Percentiles rank a stretch among this genome's conserved stretches.
These are phyloP conservation scores for Ibidorhyncha struthersii DNA, from an alignment of 2,113 vertebrate species.

Conservation along the genomic window DNA sequence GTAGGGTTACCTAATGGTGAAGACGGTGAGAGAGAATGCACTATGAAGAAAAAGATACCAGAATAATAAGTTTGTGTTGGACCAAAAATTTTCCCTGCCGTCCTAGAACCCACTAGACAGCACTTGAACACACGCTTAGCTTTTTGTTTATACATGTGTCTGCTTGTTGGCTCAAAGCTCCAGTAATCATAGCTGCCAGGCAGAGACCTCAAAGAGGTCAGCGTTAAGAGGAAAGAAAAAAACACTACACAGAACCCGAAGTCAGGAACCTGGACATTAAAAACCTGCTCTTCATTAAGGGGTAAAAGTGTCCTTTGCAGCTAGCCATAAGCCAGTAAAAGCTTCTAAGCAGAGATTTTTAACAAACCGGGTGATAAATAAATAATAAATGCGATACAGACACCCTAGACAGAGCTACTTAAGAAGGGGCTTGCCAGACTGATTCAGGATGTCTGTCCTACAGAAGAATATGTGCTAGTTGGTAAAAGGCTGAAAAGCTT, in stretches of 20 bases:
- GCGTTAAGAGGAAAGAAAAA: neutral
- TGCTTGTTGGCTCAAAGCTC: neutral
- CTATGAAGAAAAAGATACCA: neutral
- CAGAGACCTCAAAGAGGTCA: neutral
- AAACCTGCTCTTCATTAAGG: neutral
- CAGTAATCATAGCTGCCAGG: neutral
- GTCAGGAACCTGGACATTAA: neutral
- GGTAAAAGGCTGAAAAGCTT: neutral
- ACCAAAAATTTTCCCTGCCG: neutral
- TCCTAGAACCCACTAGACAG: neutral
- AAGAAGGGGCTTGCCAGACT: neutral
- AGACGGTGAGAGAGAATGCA: neutral
- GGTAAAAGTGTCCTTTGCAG: neutral
- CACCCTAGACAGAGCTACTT: neutral
- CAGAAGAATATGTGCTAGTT: neutral
- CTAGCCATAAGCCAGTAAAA: neutral
- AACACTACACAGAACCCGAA: neutral
- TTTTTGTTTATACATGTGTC: neutral
- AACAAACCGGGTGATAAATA: neutral
- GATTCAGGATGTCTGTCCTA: neutral
- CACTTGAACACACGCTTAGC: neutral
- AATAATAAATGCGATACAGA: neutral
- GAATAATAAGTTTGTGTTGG: neutral
- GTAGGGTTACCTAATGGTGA: neutral
- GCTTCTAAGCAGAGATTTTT: neutral